phyloP scores from a whole-genome alignment of 2,797 vertebrate genomes.

The Lepilemur ruficaudatus region DNA sequence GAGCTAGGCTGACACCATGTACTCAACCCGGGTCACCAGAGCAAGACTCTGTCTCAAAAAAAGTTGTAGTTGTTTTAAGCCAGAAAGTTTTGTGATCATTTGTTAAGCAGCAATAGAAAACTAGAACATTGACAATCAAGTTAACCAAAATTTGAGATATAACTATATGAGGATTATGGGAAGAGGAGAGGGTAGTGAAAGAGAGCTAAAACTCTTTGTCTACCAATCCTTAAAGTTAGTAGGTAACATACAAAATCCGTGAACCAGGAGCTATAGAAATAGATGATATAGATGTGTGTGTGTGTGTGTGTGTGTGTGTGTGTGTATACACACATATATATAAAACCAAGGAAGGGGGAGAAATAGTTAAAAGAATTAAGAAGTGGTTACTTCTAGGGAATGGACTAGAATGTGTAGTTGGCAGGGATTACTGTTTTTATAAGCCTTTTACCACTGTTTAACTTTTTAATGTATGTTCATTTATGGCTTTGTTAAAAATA shows the following conservation, averaged over 20 bases:
- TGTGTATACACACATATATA: neutral
- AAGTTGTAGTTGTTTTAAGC: neutral
- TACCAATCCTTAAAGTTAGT: neutral
- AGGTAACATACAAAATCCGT: neutral
- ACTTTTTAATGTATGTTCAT: neutral
- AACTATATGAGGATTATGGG: neutral
- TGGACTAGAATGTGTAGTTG: neutral
- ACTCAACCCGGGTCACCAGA: neutral
- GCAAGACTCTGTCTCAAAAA: neutral
- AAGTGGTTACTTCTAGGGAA: slow-evolving; percentile 11
- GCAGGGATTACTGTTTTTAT: neutral
- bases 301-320: too few species aligned
- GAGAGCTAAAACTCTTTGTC: neutral
- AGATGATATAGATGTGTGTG: too few species aligned
- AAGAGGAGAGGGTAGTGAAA: neutral
- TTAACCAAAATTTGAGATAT: neutral
- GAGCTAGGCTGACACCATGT: neutral
- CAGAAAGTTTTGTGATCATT: neutral
- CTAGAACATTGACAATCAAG: neutral
- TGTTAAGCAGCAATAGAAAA: neutral
- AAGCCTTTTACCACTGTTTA: neutral
- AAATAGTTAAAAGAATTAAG: neutral
- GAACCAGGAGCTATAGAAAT: neutral
- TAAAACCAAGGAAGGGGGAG: neutral
- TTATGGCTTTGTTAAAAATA: neutral